Conservation (phyloP, 2,797 vertebrate genomes). For the Helarctos malayanus region DNA sequence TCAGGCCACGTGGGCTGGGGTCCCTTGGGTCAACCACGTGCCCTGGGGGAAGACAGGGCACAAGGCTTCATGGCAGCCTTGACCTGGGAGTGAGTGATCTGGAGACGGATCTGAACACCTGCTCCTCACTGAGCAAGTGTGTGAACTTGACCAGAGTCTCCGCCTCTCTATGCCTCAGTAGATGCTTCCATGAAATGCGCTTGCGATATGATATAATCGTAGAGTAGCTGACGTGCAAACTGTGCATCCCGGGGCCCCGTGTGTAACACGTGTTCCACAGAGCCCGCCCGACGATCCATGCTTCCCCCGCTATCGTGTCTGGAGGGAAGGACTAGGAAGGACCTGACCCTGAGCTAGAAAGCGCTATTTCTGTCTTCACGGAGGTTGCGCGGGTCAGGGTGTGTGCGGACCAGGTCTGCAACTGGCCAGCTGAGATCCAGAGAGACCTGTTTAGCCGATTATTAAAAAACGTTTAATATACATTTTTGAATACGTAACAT, state of each 20-base stretch:
- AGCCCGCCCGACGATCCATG: no score
- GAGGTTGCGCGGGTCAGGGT: rapidly evolving
- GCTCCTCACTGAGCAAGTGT: background rate
- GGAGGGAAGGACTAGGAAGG: background rate
- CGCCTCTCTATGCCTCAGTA: background rate
- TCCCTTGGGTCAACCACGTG: background rate
- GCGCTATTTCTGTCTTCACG: background rate
- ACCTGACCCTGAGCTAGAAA: background rate
- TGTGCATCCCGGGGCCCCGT: background rate
- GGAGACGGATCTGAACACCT: background rate
- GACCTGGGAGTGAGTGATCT: background rate
- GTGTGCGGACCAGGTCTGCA: background rate
- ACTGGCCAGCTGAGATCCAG: background rate
- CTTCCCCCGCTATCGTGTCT: rapidly evolving
- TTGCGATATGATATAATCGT: background rate
- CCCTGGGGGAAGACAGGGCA: rapidly evolving
- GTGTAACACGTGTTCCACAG: rapidly evolving
- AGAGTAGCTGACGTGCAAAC: no score
- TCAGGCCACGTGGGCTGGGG: background rate
- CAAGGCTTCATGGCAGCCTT: rapidly evolving
- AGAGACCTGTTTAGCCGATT: background rate
- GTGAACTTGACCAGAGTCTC: background rate
- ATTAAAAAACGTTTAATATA: background rate
- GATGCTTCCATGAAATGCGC: background rate
- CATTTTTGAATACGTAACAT: background rate